phyloP scores from a whole-genome alignment of 2,797 vertebrate species.

The Aselliscus stoliczkanus region DNA sequence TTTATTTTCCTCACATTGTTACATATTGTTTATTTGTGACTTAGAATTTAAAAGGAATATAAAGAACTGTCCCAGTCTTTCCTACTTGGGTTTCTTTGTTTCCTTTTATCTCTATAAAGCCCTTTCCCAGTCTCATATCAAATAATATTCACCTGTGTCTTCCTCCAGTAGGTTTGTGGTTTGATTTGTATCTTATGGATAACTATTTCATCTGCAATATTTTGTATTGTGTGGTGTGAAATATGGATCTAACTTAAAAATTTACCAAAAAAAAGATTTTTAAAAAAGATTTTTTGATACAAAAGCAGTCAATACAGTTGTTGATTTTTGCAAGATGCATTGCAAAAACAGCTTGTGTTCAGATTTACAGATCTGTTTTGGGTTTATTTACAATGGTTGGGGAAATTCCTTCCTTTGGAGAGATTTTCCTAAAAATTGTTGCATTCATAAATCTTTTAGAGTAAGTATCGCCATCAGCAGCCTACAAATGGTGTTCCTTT shows the following conservation, averaged over 20 bases:
- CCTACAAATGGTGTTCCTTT: constrained; percentile 42
- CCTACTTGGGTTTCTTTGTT: constrained; percentile 9
- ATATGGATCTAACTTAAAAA: constrained; percentile 3
- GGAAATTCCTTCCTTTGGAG: not conserved
- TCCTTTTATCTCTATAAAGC: not conserved
- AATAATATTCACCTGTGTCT: not conserved
- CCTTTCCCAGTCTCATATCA: not conserved
- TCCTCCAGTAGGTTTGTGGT: not conserved
- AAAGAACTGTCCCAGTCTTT: not conserved
- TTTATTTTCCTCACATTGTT: not conserved
- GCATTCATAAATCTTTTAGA: constrained; percentile 53
- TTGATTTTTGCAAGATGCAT: not conserved
- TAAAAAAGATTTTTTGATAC: not conserved
- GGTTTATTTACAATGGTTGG: not conserved
- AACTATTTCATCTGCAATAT: not conserved
- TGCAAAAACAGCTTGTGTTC: not conserved
- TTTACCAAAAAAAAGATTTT: not conserved
- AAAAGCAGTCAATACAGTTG: not conserved
- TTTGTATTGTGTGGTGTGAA: not conserved
- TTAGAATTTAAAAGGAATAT: not conserved
- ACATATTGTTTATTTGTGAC: constrained; percentile 1
- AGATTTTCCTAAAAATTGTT: constrained; percentile 13
- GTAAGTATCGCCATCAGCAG: constrained; percentile 44
- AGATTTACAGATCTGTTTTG: not conserved
- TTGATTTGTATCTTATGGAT: not conserved